Conservation (phyloP, 2,113 vertebrate species). For the Laterallus jamaicensis region DNA sequence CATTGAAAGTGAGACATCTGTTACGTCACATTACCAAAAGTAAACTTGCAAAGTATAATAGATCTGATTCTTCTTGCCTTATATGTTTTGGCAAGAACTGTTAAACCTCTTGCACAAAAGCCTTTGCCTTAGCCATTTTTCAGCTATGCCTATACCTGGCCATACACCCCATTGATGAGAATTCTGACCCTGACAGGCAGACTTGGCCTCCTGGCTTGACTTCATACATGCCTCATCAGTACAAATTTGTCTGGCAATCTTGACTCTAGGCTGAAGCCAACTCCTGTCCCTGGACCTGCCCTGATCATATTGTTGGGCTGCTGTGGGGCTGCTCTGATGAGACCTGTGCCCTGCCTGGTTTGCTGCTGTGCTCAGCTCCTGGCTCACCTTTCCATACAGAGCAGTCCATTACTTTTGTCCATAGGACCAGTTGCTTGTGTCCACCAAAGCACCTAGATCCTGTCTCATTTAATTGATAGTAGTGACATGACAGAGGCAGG, state of each 20-base stretch:
- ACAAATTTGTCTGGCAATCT: neutral
- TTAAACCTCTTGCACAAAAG: neutral
- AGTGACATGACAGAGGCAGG: neutral
- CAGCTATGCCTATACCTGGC: neutral
- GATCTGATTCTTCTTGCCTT: neutral
- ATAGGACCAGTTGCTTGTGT: neutral
- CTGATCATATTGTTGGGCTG: accelerated
- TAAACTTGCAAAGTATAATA: neutral
- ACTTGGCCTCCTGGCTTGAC: neutral
- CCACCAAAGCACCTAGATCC: neutral
- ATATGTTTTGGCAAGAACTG: neutral
- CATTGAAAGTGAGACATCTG: neutral
- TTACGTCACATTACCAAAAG: neutral
- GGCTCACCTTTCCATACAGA: neutral
- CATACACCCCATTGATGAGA: neutral
- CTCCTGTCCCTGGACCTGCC: neutral
- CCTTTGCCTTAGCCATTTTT: neutral
- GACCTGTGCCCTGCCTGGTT: neutral
- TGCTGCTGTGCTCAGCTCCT: neutral
- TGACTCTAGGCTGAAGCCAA: neutral
- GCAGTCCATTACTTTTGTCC: neutral
- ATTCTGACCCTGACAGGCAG: neutral
- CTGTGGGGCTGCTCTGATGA: neutral
- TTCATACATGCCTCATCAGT: neutral
- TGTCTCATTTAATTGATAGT: neutral